Evolutionary conservation across 2,113 vertebrate species (phyloP).

Genomic region (Pituophis catenifer): DNA sequence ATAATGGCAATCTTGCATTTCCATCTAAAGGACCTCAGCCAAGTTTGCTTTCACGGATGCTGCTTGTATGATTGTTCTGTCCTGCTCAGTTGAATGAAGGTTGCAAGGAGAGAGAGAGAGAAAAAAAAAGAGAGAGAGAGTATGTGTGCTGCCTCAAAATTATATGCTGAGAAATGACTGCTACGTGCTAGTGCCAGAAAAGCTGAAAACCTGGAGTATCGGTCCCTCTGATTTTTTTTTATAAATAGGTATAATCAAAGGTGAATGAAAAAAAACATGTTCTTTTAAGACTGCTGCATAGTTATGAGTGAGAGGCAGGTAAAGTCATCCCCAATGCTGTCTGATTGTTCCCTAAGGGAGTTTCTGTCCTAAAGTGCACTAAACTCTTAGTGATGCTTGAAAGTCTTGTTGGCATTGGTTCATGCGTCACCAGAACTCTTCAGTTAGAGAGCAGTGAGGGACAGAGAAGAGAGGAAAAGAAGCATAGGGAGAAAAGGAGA

Average conservation of each 20-base stretch:
- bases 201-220: neutral
- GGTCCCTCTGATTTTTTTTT: neutral
- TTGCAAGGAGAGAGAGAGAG: no score
- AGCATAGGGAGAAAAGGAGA: neutral
- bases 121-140: no score
- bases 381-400: constrained; percentile 50
- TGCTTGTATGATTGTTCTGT: neutral
- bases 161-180: neutral
- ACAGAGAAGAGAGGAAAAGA: neutral
- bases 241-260: neutral
- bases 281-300: neutral
- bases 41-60: neutral
- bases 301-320: neutral
- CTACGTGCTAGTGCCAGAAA: neutral
- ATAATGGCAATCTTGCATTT: neutral
- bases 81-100: neutral
- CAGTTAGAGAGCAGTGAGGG: neutral
- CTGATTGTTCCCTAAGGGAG: neutral
- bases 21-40: neutral
- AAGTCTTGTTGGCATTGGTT: constrained; percentile 4
- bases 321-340: neutral
- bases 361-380: neutral
- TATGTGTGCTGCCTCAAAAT: neutral
- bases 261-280: neutral
- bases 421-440: constrained; percentile 35